Base-by-base conservation (phyloP, 2,113 vertebrate genomes). In the Larimichthys polyactis region DNA sequence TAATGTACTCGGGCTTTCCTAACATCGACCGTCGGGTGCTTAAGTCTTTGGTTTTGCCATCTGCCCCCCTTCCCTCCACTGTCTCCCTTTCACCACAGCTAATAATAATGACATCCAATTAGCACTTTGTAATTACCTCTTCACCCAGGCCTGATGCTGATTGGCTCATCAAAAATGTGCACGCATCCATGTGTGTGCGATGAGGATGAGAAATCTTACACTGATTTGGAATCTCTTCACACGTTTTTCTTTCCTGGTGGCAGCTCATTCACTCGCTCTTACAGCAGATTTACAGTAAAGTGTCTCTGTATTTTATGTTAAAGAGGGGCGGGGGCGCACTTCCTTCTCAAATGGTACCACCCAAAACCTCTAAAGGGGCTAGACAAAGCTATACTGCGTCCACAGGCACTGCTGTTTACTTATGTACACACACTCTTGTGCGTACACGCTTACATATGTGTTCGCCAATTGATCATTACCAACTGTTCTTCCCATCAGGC, bases 21-120 rank as follows among this genome's bases (percentile, higher is more conserved):
- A 2, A 80, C 55, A 63, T 74, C 64, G 70, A 54, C 70, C 51
- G 27, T 59, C 2, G 1, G 49, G 66, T 15, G 19, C 54, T 46
- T 22, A 81, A 72, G 36, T 82, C 52, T 43, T 3, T 7, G 43
- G 16, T 75, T 83, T 78, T 73, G 19, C 86, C 69, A 66, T 81
- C 58, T 59, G 67, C 20, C 20, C 44, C 63, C 46, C 69, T 74
- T 63, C 58, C 60, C 32, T 58, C 49, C 46, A 48, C 36, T 11
- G 22, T 59, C 10, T 57, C 63, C 49, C 51, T 32, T 60, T 81
- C n/a, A 66, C 70, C 27, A 8, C 24, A 57, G 66, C 60, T 87
- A 76, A 86, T 85, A 85, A 83, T 87, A 89, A 92, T 86, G 67
- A 82, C 81, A 69, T 82, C 76, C 76, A 89, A 90, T 93, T 93